Base-by-base conservation (phyloP, 1,140 invertebrate genomes). In the Sarcophaga bullata region DNA sequence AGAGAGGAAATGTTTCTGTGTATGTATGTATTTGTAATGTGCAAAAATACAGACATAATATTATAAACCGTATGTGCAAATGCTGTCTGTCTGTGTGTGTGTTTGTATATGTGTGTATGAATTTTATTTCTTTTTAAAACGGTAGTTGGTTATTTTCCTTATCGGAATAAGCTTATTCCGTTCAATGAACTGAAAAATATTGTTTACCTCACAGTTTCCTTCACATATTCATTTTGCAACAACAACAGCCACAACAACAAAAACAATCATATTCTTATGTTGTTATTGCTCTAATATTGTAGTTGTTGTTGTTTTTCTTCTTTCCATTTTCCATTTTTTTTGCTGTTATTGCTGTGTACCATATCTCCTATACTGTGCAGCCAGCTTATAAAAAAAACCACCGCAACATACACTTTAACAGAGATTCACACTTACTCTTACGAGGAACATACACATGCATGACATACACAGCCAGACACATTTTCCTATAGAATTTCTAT, bases 161-260 rank as follows among this genome's bases (percentile, higher is more conserved):
- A 80, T 80, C 80, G 80, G 80, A 80, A 80, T 68, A 47, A 80
- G 80, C 37, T 80, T 80, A 80, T 80, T 80, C 80, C 80, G 80
- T 80, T 80, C 80, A 80, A 80, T 80, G 80, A 80, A 80, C 80
- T 80, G 80, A 54, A 80, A 80, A 80, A 80, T 80, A 80, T 80
- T 80, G 80, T 80, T 80, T 80, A 80, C 80, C 80, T 80, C 80
- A 58, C 48, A 52, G 54, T 80, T 80, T 80, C 80, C 80, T 78
- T 78, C 73, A 48, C 6, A 75, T 47, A 75, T 68, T 58, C 19
- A 68, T 68, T 25, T 15, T 68, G 19, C 62, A n/a, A 68, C 62
- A 37, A 37, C 25, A 37, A 37, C 25, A 37, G 4, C 4, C 1
- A 37, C 25, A 37, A 37, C 25, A 37, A 37, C 25, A 37, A 37